Conservation (phyloP, 2,888 invertebrate species). For the Pseudococcus jackbeardsleyi region DNA sequence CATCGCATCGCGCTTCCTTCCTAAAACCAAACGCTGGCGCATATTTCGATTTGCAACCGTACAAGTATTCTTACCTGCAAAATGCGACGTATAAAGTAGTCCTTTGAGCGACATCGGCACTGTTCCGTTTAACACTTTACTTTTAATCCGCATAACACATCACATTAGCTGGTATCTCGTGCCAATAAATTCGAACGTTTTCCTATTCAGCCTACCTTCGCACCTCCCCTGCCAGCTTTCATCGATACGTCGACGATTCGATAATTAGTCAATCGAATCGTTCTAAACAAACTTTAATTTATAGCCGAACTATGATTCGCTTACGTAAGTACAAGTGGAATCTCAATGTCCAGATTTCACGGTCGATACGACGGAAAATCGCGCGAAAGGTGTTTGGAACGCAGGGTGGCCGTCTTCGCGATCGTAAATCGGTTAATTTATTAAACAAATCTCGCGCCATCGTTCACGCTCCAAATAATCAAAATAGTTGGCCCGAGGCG, state of each 20-base stretch:
- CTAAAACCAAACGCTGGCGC: constrained; percentile 6
- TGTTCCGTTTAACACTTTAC: not conserved
- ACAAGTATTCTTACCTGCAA: constrained; percentile 52
- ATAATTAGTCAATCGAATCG: constrained; percentile 21
- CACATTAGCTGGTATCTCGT: not conserved
- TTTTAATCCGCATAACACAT: not conserved
- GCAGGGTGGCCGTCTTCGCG: not conserved
- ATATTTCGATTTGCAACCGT: constrained; percentile 52
- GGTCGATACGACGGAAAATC: not conserved
- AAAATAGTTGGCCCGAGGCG: constrained; percentile 45
- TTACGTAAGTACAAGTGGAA: not conserved
- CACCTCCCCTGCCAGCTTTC: not conserved
- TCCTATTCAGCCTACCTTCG: not conserved
- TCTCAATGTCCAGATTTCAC: not conserved
- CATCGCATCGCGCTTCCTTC: not conserved
- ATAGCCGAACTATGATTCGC: not conserved
- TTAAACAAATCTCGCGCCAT: constrained; percentile 40
- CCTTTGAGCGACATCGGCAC: constrained; percentile 14
- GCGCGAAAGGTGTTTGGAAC: not conserved
- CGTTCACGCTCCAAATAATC: constrained; percentile 51
- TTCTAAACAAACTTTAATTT: not conserved
- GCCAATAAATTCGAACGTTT: constrained; percentile 32
- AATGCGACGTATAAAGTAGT: not conserved
- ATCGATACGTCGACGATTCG: not conserved
- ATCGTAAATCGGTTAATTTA: constrained; percentile 53